phyloP scores from a whole-genome alignment of 35 echinoderm and acorn worm species.

The Chiridota heheva region DNA sequence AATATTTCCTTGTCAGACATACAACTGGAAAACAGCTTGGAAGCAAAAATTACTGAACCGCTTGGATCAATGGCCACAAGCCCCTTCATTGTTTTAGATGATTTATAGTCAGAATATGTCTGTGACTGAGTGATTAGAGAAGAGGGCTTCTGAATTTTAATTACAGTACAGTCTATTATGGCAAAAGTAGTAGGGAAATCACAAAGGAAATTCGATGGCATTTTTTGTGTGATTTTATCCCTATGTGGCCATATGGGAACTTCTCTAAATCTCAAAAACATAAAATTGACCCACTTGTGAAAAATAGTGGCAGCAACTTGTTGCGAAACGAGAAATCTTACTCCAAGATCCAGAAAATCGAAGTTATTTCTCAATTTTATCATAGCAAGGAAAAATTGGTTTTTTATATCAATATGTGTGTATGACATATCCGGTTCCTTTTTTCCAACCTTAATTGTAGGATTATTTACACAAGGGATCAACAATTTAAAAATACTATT shows the following conservation, averaged over 20 bases:
- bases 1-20: slow-evolving; percentile 12
- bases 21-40: not conserved
- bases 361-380: not conserved
- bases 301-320: not conserved
- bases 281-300: not conserved
- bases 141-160: slow-evolving; percentile 7
- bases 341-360: not conserved
- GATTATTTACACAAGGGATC: not conserved
- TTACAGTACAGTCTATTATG: slow-evolving; percentile 1
- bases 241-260: slow-evolving; percentile 4
- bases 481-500: not conserved
- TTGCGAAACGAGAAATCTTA: not conserved
- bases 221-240: not conserved
- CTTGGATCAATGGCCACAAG: not conserved
- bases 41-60: not conserved
- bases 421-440: not conserved
- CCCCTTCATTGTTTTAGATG: not conserved
- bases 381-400: slow-evolving; percentile 7
- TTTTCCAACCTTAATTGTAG: not conserved
- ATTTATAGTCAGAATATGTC: slow-evolving; percentile 10
- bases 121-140: slow-evolving; percentile 7
- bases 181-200: not conserved
- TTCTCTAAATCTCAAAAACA: not conserved
- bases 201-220: not conserved
- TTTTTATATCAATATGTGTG: not conserved